These are phyloP conservation scores for Amyelois transitella DNA, from an alignment of 1,140 invertebrate species.

Conservation along the genomic window DNA sequence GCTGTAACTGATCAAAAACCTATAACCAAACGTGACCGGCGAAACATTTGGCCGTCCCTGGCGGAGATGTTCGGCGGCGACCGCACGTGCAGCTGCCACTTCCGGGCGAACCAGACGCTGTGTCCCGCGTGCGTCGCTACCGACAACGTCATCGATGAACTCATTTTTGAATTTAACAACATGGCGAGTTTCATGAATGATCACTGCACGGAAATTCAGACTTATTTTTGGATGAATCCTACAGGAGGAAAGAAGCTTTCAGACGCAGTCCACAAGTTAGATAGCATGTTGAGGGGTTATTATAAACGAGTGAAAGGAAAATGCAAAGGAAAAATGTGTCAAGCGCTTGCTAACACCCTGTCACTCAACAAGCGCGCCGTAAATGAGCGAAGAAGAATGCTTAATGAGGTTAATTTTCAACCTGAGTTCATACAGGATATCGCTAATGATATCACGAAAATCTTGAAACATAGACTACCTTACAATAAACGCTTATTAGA, in stretches of 20 bases:
- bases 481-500: background rate
- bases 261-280: slow-evolving; percentile 42
- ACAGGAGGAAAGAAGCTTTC: slow-evolving; percentile 48
- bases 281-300: slow-evolving; percentile 41
- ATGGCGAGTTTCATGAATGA: slow-evolving; percentile 49
- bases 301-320: slow-evolving; percentile 51
- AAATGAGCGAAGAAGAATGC: slow-evolving; percentile 1
- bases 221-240: slow-evolving; percentile 55
- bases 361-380: slow-evolving; percentile 27
- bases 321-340: slow-evolving; percentile 41
- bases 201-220: slow-evolving; percentile 63
- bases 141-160: slow-evolving; percentile 43
- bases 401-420: background rate
- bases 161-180: slow-evolving; percentile 55
- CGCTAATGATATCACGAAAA: background rate
- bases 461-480: background rate
- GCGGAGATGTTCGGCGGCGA: slow-evolving; percentile 43
- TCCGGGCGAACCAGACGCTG: slow-evolving; percentile 43
- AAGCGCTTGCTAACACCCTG: slow-evolving; percentile 32
- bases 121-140: slow-evolving; percentile 45
- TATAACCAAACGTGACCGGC: slow-evolving; percentile 3
- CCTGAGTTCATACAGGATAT: background rate
- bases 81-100: slow-evolving; percentile 41
- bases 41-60: slow-evolving; percentile 34
- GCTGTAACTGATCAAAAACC: slow-evolving; percentile 3